phyloP scores from a whole-genome alignment of 64 coral and sea anemone species.

The Exaiptasia diaphana region DNA sequence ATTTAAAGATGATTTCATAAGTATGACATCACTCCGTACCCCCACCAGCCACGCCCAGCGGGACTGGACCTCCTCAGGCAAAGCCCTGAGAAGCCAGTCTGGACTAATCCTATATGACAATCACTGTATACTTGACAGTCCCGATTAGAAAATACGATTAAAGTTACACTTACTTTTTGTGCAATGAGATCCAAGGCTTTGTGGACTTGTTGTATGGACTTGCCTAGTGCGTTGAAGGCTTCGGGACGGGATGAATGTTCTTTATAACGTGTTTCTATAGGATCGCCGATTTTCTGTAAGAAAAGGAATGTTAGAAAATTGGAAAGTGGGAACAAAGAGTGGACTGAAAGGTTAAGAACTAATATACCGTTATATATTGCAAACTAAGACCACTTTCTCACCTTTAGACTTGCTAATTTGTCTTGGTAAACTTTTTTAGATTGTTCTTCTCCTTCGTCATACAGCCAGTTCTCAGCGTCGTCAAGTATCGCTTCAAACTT shows the following conservation, averaged over 20 bases:
- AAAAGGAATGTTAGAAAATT: no score
- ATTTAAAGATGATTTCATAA: no score
- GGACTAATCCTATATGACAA: no score
- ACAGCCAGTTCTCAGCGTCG: conserved; percentile 83
- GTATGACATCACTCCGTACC: no score
- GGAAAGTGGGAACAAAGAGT: no score
- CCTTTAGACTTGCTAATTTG: conserved; percentile 76
- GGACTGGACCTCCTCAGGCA: no score
- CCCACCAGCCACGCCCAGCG: no score
- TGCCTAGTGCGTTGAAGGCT: conserved; percentile 79
- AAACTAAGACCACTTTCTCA: neutral
- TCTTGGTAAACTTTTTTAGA: conserved; percentile 73
- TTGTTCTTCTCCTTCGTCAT: conserved; percentile 90
- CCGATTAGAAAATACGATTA: no score
- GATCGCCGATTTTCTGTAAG: conserved; percentile 80
- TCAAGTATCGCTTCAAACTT: conserved; percentile 65
- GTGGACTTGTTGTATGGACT: conserved; percentile 69
- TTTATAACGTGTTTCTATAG: conserved; percentile 51
- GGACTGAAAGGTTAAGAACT: no score
- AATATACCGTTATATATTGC: no score
- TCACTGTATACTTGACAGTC: no score
- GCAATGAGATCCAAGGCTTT: conserved; percentile 68
- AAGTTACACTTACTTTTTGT: conserved; percentile 66
- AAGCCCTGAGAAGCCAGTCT: no score
- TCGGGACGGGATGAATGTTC: conserved; percentile 50